Evolutionary conservation across 2,797 vertebrate species (phyloP), one percentile per base, ranked within the genome.

Genomic region (Nyctibius grandis): DNA sequence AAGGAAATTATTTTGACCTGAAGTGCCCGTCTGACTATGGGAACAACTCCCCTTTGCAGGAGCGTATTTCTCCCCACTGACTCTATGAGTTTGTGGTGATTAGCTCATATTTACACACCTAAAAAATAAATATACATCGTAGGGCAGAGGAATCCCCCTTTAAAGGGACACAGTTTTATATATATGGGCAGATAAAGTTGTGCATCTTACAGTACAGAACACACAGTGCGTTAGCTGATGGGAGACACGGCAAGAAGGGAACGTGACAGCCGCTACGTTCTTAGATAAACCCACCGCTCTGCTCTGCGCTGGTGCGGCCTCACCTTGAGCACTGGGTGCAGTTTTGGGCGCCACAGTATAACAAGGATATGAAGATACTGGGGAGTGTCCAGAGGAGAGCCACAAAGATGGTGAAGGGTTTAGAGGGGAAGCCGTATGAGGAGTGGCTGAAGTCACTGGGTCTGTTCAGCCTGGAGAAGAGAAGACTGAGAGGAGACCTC

Each of bases 191-290:
- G 42, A 9, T 19, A 0, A 28, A 72, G 23, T 5, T 19, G 20
- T 48, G 31, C 36, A 28, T n/a, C 40, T 29, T 17, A 26, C 22
- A 34, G 57, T 10, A 29, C 22, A 42, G 29, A 48, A 20, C 16
- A 40, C 5, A 5, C 1, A 50, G 26, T 4, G 60, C 2, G 3
- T 22, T 7, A n/a, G 54, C 16, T 48, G 60, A 28, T 13, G 33
- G 38, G 38, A 34, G 8, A 45, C n/a, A 3, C 0, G 12, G 51
- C 29, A 73, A 45, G 50, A 31, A 76, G 42, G 42, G 56, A 65
- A 56, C 0, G 2, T 5, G 10, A 4, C 26, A 29, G 31, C 33
- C 0, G 0, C 38, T 18, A 9, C 0, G 2, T 22, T 33, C 42
- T 13, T 12, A 36, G 23, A 33, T 20, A 54, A 63, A 47, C 8